phyloP scores from a whole-genome alignment of 2,113 vertebrate genomes.

The Dipodomys merriami region DNA sequence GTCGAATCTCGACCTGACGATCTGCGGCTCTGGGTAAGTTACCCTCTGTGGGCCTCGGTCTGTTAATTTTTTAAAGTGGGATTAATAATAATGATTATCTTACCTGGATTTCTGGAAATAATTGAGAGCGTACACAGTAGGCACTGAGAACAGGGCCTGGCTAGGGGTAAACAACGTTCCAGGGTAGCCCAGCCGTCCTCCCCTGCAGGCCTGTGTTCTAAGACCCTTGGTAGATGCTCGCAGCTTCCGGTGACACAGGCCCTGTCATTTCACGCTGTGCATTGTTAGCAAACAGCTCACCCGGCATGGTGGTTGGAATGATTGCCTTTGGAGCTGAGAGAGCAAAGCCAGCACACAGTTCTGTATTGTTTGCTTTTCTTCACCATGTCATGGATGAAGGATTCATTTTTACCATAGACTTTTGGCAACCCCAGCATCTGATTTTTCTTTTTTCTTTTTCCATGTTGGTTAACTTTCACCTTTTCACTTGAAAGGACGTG shows the following conservation, averaged over 20 bases:
- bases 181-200: not conserved
- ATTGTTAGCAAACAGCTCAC: not conserved
- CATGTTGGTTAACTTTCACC: not conserved
- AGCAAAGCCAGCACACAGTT: not conserved
- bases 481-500: not conserved
- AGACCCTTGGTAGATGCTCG: no score
- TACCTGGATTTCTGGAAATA: no score
- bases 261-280: not conserved
- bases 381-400: not conserved
- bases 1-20: not conserved
- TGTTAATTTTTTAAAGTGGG: conserved; percentile 1
- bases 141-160: no score
- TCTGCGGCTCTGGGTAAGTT: not conserved
- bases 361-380: not conserved
- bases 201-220: not conserved
- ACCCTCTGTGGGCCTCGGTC: not conserved
- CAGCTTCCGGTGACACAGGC: not conserved
- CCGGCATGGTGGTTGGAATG: not conserved
- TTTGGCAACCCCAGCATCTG: not conserved
- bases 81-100: not conserved
- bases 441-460: not conserved
- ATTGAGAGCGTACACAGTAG: no score
- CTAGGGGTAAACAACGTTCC: no score
- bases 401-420: not conserved
- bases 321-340: not conserved